These are phyloP conservation scores for Cladorhizidae sp. DNA, from an alignment of 37 sponge, comb jelly and placozoan species.

Conservation along the genomic window DNA sequence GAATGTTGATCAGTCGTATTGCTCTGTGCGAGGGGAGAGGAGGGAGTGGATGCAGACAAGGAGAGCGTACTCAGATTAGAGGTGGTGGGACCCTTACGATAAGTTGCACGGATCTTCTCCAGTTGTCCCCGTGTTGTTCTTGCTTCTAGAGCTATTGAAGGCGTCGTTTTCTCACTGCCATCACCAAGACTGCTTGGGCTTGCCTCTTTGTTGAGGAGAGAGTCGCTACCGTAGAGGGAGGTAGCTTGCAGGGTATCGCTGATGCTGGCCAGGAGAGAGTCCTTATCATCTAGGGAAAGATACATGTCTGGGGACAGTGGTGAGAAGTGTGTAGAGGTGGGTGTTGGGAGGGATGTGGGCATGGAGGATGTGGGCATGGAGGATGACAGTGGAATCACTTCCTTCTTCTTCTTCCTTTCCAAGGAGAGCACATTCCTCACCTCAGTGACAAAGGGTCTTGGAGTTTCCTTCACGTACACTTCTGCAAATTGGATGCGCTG, in stretches of 20 bases:
- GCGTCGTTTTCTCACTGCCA: neutral
- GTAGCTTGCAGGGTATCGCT: neutral
- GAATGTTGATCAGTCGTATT: neutral
- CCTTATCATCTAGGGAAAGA: neutral
- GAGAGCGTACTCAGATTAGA: too few species aligned
- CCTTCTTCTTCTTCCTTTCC: neutral
- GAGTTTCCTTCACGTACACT: neutral
- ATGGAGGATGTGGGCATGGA: neutral
- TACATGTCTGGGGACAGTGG: neutral
- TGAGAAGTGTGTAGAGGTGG: neutral
- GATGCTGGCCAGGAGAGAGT: constrained; percentile 24
- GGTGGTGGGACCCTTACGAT: too few species aligned
- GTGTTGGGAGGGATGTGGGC: neutral
- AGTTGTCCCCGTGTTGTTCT: constrained; percentile 16
- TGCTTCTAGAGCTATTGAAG: neutral
- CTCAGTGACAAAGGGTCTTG: constrained; percentile 2
- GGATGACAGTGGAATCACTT: neutral
- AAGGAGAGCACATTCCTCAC: constrained; percentile 28
- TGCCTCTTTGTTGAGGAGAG: constrained; percentile 9
- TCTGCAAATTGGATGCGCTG: neutral
- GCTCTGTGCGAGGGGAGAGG: neutral
- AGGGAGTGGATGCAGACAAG: neutral
- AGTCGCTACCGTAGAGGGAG: constrained; percentile 38
- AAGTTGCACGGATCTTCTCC: constrained; percentile 30
- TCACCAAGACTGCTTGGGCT: neutral